Percentiles rank a stretch among this genome's conserved stretches.
These are phyloP conservation scores for Tetranychus urticae DNA, from an alignment of 1,140 invertebrate species.

Conservation along the genomic window DNA sequence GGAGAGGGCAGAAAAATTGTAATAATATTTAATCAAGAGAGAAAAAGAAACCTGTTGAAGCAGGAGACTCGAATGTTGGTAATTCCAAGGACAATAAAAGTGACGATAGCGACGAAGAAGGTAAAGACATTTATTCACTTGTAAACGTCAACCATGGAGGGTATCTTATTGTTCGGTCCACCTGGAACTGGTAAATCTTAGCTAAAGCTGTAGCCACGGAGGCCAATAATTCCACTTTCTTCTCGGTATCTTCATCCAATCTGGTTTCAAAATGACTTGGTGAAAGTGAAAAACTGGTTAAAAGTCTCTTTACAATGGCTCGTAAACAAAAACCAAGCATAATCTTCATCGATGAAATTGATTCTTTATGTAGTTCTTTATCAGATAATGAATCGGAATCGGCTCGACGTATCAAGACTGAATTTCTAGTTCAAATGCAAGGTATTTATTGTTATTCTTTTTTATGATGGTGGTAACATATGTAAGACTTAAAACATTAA, in stretches of 20 bases:
- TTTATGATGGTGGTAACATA: neutral
- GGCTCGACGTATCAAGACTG: conserved; percentile 92
- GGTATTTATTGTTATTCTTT: conserved; percentile 25
- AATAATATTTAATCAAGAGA: conserved; percentile 50
- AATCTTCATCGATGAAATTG: conserved; percentile 96
- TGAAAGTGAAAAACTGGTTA: conserved; percentile 95
- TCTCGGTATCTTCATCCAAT: conserved; percentile 94
- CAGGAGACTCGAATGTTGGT: conserved; percentile 26
- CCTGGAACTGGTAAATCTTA: conserved; percentile 98
- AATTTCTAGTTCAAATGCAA: conserved; percentile 97
- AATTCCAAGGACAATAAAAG: conserved; percentile 4
- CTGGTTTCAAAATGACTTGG: conserved; percentile 98
- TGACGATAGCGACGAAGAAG: conserved; percentile 56
- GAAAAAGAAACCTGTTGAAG: conserved; percentile 52
- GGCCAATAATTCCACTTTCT: conserved; percentile 96
- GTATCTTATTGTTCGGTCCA: conserved; percentile 91
- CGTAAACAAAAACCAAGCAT: conserved; percentile 87
- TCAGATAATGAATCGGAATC: conserved; percentile 98
- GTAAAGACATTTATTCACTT: conserved; percentile 92
- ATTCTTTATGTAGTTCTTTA: conserved; percentile 87
- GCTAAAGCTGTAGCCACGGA: conserved; percentile 98
- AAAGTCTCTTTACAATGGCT: conserved; percentile 86
- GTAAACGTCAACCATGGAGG: conserved; percentile 95
- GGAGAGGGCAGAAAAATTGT: conserved; percentile 88
- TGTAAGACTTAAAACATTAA: neutral